phyloP scores from a whole-genome alignment of 2,888 invertebrate genomes.

The Macrophya alboannulata region DNA sequence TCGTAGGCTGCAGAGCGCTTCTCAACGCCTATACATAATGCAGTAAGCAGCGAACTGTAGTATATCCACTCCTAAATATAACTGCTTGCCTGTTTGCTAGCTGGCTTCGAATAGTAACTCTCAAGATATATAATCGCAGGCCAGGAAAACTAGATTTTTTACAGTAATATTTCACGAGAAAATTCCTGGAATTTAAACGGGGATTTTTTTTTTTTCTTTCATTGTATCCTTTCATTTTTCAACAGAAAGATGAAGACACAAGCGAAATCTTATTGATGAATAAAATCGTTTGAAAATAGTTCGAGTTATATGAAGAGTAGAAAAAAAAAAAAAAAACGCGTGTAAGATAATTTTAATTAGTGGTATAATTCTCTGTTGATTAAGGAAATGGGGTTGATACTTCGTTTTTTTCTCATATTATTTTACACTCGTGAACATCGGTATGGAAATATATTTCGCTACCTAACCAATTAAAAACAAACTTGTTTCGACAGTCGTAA shows the following conservation, averaged over 20 bases:
- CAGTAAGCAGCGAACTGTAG: background rate
- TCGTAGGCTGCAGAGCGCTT: slow-evolving; percentile 26
- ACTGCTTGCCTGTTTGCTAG: slow-evolving; percentile 62
- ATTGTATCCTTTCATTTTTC: background rate
- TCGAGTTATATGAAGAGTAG: too few relatives aligned
- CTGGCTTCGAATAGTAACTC: slow-evolving; percentile 63
- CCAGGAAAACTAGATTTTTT: slow-evolving; percentile 59
- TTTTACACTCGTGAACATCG: background rate
- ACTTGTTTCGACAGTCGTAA: background rate
- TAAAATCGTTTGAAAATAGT: background rate
- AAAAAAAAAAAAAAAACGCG: too few relatives aligned
- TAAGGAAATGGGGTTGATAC: background rate
- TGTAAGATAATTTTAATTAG: too few relatives aligned
- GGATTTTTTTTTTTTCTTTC: background rate
- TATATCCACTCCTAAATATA: slow-evolving; percentile 68
- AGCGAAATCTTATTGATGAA: too few relatives aligned
- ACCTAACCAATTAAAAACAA: background rate
- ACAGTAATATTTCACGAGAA: background rate
- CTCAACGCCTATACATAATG: slow-evolving; percentile 42
- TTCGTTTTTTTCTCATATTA: background rate
- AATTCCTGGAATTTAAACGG: background rate
- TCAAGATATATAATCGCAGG: slow-evolving; percentile 62
- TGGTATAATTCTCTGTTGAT: background rate
- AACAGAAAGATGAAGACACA: background rate
- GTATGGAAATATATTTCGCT: background rate